Base-by-base conservation (phyloP, 2,797 vertebrate species). In the Babyrousa celebensis region DNA sequence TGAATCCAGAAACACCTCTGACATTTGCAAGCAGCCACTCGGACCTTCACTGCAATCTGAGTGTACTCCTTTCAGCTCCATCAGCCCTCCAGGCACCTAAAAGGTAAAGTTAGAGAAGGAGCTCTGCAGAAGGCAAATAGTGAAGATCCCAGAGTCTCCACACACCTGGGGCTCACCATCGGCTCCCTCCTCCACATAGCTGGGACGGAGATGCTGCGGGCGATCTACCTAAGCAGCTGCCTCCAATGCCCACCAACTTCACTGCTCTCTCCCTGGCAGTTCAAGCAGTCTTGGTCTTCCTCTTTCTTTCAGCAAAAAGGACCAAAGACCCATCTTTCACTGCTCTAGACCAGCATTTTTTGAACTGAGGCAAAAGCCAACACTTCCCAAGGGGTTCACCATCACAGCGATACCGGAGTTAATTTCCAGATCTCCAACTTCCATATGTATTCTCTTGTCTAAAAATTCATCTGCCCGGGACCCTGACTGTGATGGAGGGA, bases 231-330 rank as follows among this genome's bases (percentile, higher is more conserved):
- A 10, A 0, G 25, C 70, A 56, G n/a, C 16, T 25, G 58, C 78
- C 36, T 75, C 56, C 48, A 67, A 67, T 0, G 52, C 23, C 29
- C 43, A 43, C 27, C 11, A 4, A 29, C 27, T 68, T 65, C n/a
- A 27, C 52, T 56, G 60, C 25, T 58, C 36, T 67, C 25, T 67
- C 23, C 54, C 12, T 32, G 8, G 27, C n/a, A 29, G 27, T 48
- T n/a, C 52, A 78, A 4, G 27, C 10, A 78, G 16, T 7, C 29
- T 72, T 9, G 23, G 6, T 72, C 65, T 70, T 86, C 71, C 67
- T 91, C 79, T 63, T 79, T 29, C 58, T 89, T 91, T 86, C 68
- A n/a, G 68, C 78, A 87, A 86, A 62, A 62, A 52, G 65, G 15
- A 20, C 20, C 71, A 75, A 15, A 4, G 62, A 54, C 25, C 62